Base-by-base conservation (phyloP, 2,888 invertebrate genomes). In the Phania funesta region DNA sequence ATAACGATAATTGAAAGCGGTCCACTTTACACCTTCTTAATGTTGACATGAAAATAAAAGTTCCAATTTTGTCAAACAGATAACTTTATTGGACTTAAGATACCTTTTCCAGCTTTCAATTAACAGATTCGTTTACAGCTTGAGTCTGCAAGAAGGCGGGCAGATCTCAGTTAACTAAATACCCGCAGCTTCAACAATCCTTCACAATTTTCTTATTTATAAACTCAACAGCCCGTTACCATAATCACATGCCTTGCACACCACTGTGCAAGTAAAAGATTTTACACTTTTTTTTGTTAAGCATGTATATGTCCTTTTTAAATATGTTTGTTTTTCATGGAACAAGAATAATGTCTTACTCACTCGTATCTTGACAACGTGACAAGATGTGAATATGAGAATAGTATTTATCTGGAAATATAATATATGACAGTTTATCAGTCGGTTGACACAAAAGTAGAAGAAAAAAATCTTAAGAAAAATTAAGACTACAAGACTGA, bases 341-440 rank as follows among this genome's bases (percentile, higher is more conserved):
- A 16, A 71, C 9, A 64, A 67, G 50, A 50, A 68, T 68, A 41
- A 56, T 64, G 60, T 78, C 74, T 82, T 58, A 70, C 44, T 64
- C n/a, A 26, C 13, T 73, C 22, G 64, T 50, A 74, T 82, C 78
- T 74, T 74, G 82, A 82, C 82, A 70, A 82, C 78, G 82, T 82
- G 82, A 82, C 82, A 82, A 82, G 82, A 82, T 74, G 78, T 74
- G 78, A 82, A 82, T 82, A 82, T 82, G 82, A 82, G 82, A 78
- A 82, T 22, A 68, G 77, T 74, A 70, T 70, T 82, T 78, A 74
- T 82, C 58, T 65, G 26, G 48, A 35, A 52, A 50, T 18, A 44
- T 35, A 82, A 64, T 74, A 74, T 78, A 82, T 78, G 82, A 78
- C 74, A 82, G 78, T 82, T 82, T 82, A 75, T 82, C 74, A 82